Conservation (phyloP, 2,888 invertebrate genomes). For the Flexamia atlantica region DNA sequence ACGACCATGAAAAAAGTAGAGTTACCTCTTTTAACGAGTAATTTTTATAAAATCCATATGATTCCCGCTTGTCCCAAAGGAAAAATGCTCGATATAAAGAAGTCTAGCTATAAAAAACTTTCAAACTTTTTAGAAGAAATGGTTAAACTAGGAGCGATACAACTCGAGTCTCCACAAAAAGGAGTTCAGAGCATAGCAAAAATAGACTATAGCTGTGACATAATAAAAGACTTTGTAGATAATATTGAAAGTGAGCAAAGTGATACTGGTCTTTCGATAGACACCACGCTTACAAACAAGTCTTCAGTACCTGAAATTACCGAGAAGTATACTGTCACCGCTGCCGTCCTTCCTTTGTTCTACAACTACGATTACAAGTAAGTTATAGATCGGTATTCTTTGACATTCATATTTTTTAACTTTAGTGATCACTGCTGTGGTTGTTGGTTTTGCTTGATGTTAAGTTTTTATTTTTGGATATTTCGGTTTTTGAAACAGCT, state of each 20-base stretch:
- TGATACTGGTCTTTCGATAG: constrained; percentile 16
- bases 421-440: neutral
- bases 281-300: constrained; percentile 69
- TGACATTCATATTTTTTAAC: neutral
- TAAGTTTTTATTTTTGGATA: neutral
- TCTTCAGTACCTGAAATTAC: constrained; percentile 77
- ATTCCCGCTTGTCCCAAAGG: constrained; percentile 84
- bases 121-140: constrained; percentile 90
- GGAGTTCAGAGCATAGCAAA: constrained; percentile 89
- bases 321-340: constrained; percentile 84
- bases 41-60: constrained; percentile 86
- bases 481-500: too few relatives aligned
- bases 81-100: constrained; percentile 88
- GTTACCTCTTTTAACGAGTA: constrained; percentile 89
- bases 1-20: constrained; percentile 83
- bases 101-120: constrained; percentile 92
- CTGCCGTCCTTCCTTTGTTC: constrained; percentile 81
- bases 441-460: neutral
- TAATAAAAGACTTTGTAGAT: constrained; percentile 74
- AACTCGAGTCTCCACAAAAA: constrained; percentile 76
- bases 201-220: constrained; percentile 80
- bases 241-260: constrained; percentile 48
- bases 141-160: constrained; percentile 75
- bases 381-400: constrained; percentile 69
- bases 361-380: constrained; percentile 78